Conservation (phyloP, 2,888 invertebrate species). For the Parascotia fuliginaria region DNA sequence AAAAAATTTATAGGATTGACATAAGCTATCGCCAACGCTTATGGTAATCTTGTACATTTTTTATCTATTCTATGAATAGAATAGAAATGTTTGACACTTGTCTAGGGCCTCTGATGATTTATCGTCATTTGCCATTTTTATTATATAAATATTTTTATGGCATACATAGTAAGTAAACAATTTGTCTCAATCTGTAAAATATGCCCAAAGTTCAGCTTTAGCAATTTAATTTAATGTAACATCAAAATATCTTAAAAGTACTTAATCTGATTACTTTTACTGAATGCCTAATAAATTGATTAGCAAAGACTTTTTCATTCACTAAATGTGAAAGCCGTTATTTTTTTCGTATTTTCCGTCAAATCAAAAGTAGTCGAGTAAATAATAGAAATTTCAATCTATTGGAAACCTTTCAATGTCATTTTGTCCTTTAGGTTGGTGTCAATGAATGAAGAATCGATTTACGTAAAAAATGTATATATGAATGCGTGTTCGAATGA, state of each 20-base stretch:
- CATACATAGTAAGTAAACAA: too few relatives aligned
- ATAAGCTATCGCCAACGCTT: too few relatives aligned
- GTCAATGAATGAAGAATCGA: conserved; percentile 26
- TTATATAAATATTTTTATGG: too few relatives aligned
- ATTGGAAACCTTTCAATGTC: conserved; percentile 18
- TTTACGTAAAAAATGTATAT: conserved; percentile 34
- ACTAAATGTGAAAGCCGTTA: conserved; percentile 9
- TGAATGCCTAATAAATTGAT: conserved; percentile 35
- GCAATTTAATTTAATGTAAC: conserved; percentile 11
- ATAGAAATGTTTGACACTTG: too few relatives aligned
- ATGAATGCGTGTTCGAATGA: conserved; percentile 13
- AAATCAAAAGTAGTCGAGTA: conserved; percentile 28
- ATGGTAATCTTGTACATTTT: too few relatives aligned
- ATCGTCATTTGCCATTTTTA: too few relatives aligned
- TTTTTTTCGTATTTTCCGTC: conserved; percentile 18
- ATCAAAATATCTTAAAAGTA: conserved; percentile 30
- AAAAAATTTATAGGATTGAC: too few relatives aligned
- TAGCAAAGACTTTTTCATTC: conserved; percentile 34
- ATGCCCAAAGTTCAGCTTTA: too few relatives aligned
- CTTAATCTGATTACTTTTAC: conserved; percentile 39
- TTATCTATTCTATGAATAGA: too few relatives aligned
- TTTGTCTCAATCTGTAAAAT: too few relatives aligned
- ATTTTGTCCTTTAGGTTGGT: conserved; percentile 10
- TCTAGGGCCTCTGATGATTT: too few relatives aligned
- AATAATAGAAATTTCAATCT: conserved; percentile 19